Evolutionary conservation across 2,888 invertebrate species (phyloP).

Genomic region (Agriopis marginaria): DNA sequence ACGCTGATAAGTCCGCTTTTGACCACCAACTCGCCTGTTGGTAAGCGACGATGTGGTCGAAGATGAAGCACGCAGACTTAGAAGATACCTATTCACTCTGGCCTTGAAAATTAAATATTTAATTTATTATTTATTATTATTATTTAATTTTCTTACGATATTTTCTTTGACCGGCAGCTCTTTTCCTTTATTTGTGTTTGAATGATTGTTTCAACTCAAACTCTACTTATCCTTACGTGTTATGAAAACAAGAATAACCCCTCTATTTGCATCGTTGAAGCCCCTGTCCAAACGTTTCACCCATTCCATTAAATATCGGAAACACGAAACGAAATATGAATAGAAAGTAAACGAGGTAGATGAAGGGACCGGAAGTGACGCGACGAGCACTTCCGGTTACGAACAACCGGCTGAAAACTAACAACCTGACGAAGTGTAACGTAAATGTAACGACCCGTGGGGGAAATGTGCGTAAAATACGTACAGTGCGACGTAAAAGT

Average conservation of each 20-base stretch:
- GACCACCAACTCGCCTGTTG: too few species aligned
- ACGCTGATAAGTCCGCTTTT: too few species aligned
- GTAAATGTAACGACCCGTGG: background rate
- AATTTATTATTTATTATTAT: too few species aligned
- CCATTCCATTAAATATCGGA: slow-evolving; percentile 21
- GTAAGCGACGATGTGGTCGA: too few species aligned
- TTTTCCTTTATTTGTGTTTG: too few species aligned
- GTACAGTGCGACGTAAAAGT: background rate
- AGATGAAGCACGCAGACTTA: too few species aligned
- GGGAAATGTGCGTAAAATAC: background rate
- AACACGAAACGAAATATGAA: slow-evolving; percentile 18
- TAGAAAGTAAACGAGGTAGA: slow-evolving; percentile 15
- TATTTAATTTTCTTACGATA: too few species aligned
- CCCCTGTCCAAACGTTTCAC: slow-evolving; percentile 10
- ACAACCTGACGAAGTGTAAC: background rate
- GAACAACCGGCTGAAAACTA: slow-evolving; percentile 2
- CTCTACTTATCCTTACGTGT: too few species aligned
- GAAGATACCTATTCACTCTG: too few species aligned
- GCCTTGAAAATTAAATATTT: too few species aligned
- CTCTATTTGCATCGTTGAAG: background rate
- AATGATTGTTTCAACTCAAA: too few species aligned
- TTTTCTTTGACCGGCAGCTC: too few species aligned
- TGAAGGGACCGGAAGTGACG: slow-evolving; percentile 10
- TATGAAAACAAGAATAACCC: background rate
- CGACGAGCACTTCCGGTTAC: slow-evolving; percentile 9